A percentile compares a stretch with the other conserved stretches of the same genome.
Evolutionary conservation across 2,113 vertebrate species (phyloP).

Genomic region (Apteryx owenii): DNA sequence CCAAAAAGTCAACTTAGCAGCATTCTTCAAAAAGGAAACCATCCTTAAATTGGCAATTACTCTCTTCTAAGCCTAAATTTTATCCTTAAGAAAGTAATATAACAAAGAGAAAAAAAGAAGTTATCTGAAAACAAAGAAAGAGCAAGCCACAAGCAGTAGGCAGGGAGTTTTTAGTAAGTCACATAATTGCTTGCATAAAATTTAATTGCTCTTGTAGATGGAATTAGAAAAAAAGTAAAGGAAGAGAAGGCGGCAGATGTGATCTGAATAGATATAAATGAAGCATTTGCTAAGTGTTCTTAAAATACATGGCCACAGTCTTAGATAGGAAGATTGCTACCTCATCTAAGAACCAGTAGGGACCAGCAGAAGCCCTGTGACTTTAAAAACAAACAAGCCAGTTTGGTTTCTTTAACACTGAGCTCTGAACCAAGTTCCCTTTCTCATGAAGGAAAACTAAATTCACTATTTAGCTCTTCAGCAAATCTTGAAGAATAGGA

Average conservation of each 20-base stretch:
- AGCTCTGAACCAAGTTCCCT: neutral
- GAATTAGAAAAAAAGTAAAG: slow-evolving; percentile 41
- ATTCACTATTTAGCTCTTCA: neutral
- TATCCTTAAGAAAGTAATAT: neutral
- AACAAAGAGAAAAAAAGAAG: slow-evolving; percentile 22
- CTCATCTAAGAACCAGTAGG: neutral
- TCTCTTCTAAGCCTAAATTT: neutral
- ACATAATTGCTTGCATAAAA: slow-evolving; percentile 44
- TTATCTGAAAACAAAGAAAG: slow-evolving; percentile 36
- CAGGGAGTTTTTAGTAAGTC: neutral
- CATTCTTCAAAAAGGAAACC: neutral
- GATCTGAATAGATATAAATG: slow-evolving; percentile 20
- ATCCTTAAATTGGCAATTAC: slow-evolving; percentile 12
- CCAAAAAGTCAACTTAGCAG: slow-evolving; percentile 10
- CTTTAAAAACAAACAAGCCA: neutral
- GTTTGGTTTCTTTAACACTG: neutral
- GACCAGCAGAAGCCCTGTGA: neutral
- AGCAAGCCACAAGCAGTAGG: slow-evolving; percentile 29
- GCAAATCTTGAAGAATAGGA: neutral
- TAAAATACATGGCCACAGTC: neutral
- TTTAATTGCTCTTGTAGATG: slow-evolving; percentile 48
- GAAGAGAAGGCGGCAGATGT: slow-evolving; percentile 28
- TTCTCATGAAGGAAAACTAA: neutral
- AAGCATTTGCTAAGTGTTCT: neutral
- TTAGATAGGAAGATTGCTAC: neutral